Evolutionary conservation across 1,140 invertebrate genomes (phyloP), one percentile per base, ranked within the genome.

Genomic region (Lepidostoma basale): DNA sequence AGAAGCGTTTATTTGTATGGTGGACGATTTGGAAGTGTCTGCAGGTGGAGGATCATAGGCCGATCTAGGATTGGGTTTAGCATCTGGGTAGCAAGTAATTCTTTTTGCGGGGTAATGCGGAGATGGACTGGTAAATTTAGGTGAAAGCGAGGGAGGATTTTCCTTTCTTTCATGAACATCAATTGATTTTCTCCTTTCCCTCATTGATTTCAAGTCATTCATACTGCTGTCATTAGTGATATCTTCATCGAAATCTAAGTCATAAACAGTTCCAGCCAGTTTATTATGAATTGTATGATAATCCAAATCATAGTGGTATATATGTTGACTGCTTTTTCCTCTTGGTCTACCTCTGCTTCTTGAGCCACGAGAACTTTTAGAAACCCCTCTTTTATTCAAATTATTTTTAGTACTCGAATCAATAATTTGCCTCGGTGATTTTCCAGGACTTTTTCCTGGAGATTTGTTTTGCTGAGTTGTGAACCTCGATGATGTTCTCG

Each of bases 181-280:
- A 1, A 88, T 87, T 0, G 91, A 93, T 71, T 91, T 89, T 66
- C 92, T 83, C 23, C 91, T 85, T 74, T 95, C 92, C 14, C 93
- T 81, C 84, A 95, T 87, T 9, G 91, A 89, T 74, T 92, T 86
- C 2, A 95, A 76, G 80, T 94, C 91, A 66, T 91, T 90, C 60
- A 93, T 88, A 72, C 85, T n/a, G n/a, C n/a, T 88, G 25, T 90
- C 87, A 64, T 89, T 90, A 6, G 87, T 87, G 6, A 90, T 87
- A 72, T 95, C 93, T 72, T 95, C 93, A 69, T 94, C 90, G 64
- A 92, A 92, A 76, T 94, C 91, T 72, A 93, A 88, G 75, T 93
- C 92, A 70, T 94, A 96, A 0, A 95, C 93, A 1, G 93, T 95
- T 2, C 93, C 93, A 3, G 89, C 88, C 22, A 95, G 82, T 78